phyloP scores from a whole-genome alignment of 2,888 invertebrate genomes.

The Cyaniris semiargus region DNA sequence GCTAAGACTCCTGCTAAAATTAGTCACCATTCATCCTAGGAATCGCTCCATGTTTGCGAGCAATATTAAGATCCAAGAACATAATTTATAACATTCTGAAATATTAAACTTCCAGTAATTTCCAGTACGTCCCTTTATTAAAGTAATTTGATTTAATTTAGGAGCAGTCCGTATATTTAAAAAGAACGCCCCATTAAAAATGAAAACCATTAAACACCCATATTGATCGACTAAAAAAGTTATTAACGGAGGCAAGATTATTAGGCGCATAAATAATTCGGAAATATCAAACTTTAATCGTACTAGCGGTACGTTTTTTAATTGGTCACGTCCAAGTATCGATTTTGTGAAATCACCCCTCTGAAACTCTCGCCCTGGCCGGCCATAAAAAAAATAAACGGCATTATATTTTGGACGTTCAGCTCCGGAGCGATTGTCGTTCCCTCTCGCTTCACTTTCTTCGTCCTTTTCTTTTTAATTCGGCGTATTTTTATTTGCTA shows the following conservation, averaged over 20 bases:
- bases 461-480: constrained; percentile 78
- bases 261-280: constrained; percentile 47
- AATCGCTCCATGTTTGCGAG: background rate
- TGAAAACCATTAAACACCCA: constrained; percentile 21
- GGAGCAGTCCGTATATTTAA: background rate
- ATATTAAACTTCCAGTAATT: background rate
- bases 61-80: background rate
- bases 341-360: constrained; percentile 57
- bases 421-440: constrained; percentile 58
- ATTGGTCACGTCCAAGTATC: constrained; percentile 55
- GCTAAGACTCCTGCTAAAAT: background rate
- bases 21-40: constrained; percentile 4
- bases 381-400: constrained; percentile 63
- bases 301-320: constrained; percentile 49
- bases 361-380: constrained; percentile 50
- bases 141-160: background rate
- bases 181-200: background rate
- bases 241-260: constrained; percentile 38
- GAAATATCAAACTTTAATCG: constrained; percentile 53
- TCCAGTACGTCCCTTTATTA: constrained; percentile 2
- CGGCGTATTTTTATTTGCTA: constrained; percentile 79
- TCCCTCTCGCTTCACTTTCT: constrained; percentile 68
- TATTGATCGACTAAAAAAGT: constrained; percentile 38
- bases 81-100: background rate
- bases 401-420: constrained; percentile 66